phyloP scores from a whole-genome alignment of 2,113 vertebrate species.

The Urocynchramus pylzowi region DNA sequence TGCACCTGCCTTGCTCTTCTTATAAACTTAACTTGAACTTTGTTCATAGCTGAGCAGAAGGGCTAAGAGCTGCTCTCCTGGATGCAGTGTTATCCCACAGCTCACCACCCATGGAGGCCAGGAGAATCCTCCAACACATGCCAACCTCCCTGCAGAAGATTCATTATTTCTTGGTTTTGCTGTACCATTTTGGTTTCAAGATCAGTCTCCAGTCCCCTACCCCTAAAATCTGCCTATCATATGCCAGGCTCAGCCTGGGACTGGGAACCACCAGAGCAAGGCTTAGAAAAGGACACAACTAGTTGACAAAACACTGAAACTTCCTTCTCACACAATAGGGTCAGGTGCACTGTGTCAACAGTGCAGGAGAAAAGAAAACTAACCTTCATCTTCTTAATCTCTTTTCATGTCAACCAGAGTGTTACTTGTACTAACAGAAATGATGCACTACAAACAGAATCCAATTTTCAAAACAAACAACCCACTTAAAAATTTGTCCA shows the following conservation, averaged over 20 bases:
- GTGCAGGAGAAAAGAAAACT: background rate
- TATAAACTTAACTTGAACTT: background rate
- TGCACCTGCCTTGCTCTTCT: background rate
- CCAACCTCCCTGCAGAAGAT: background rate
- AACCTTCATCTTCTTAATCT: background rate
- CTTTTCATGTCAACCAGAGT: background rate
- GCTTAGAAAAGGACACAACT: background rate
- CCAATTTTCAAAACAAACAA: constrained; percentile 2
- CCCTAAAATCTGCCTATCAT: background rate
- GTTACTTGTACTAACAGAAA: background rate
- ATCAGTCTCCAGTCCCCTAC: background rate
- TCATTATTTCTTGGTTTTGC: background rate
- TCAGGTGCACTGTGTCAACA: background rate
- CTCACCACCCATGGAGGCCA: fast-evolving
- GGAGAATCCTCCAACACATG: fast-evolving
- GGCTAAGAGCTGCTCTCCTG: background rate
- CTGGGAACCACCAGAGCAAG: background rate
- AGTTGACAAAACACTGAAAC: constrained; percentile 33
- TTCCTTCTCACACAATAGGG: background rate
- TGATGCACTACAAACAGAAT: background rate
- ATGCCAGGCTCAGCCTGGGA: background rate
- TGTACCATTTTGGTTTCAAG: background rate
- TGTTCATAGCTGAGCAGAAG: background rate
- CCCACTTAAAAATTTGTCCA: background rate
- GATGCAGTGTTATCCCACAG: background rate